A percentile compares a stretch with the other conserved stretches of the same genome.
Conservation (phyloP, 2,888 invertebrate species). For the Ptilodon capucinus region DNA sequence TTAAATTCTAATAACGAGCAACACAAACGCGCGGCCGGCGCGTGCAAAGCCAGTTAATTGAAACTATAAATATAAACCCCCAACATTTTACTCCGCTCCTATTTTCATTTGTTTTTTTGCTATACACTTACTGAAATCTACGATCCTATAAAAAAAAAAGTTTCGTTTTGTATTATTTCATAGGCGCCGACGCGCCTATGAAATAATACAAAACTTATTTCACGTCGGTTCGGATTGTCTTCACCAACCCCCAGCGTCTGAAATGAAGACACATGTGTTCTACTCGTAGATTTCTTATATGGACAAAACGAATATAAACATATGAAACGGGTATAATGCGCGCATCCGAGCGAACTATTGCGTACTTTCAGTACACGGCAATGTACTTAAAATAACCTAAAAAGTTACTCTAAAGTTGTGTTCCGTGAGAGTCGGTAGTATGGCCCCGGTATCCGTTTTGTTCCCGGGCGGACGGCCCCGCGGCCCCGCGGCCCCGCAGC, state of each 20-base stretch:
- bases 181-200: constrained; percentile 3
- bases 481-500: constrained; percentile 14
- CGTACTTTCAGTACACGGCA: constrained; percentile 50
- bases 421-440: constrained; percentile 45
- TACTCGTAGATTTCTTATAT: constrained; percentile 21
- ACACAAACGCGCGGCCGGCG: constrained; percentile 44
- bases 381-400: constrained; percentile 62
- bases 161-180: constrained; percentile 17
- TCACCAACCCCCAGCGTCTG: constrained; percentile 34
- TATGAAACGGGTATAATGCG: constrained; percentile 34
- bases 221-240: constrained; percentile 27
- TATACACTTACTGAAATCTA: constrained; percentile 35
- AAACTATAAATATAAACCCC: constrained; percentile 75
- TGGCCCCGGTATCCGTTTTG: constrained; percentile 39
- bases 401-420: constrained; percentile 54
- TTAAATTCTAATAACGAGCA: constrained; percentile 48
- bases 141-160: constrained; percentile 35
- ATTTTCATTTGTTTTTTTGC: constrained; percentile 56
- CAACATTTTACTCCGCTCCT: constrained; percentile 57
- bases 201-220: too few relatives aligned
- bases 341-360: constrained; percentile 30
- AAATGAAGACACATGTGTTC: constrained; percentile 48
- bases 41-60: constrained; percentile 71
- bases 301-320: constrained; percentile 19
- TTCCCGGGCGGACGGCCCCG: constrained; percentile 27